Conservation (phyloP, 2,888 invertebrate species). For the Malthinus flaveolus region DNA sequence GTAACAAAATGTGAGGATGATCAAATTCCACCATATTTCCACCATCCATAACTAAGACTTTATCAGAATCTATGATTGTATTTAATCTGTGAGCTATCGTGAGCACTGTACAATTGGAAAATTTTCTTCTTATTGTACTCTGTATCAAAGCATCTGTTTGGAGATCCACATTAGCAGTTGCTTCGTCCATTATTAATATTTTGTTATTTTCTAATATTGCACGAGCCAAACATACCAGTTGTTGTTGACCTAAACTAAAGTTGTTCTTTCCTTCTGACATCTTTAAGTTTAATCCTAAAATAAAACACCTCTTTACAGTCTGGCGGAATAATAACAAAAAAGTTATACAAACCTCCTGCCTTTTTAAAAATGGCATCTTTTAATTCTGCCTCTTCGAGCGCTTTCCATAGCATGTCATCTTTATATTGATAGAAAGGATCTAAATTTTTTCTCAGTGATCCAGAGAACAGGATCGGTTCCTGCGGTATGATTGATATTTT, state of each 20-base stretch:
- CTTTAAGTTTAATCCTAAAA: background rate
- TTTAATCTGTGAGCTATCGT: conserved; percentile 80
- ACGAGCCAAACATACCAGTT: conserved; percentile 3
- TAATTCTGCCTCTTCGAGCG: conserved; percentile 80
- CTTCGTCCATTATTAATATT: background rate
- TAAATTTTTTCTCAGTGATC: conserved; percentile 83
- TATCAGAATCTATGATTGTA: conserved; percentile 81
- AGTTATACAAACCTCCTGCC: background rate
- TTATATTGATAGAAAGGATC: conserved; percentile 84
- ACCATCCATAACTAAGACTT: conserved; percentile 74
- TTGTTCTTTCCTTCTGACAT: background rate
- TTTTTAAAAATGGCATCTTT: conserved; percentile 66
- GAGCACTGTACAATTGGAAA: conserved; percentile 72
- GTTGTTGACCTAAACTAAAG: background rate
- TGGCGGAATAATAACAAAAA: background rate
- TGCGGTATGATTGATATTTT: conserved; percentile 63
- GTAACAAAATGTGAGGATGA: conserved; percentile 66
- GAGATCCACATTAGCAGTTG: conserved; percentile 65
- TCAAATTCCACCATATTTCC: conserved; percentile 74
- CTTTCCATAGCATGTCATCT: conserved; percentile 80
- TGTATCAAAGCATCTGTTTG: conserved; percentile 76
- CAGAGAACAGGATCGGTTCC: conserved; percentile 75
- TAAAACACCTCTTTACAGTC: too few species aligned
- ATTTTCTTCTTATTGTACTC: conserved; percentile 70
- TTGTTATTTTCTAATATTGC: conserved; percentile 3